Evolutionary conservation across 2,113 vertebrate genomes (phyloP), one percentile per base, ranked within the genome.

Genomic region (Shinisaurus crocodilurus): DNA sequence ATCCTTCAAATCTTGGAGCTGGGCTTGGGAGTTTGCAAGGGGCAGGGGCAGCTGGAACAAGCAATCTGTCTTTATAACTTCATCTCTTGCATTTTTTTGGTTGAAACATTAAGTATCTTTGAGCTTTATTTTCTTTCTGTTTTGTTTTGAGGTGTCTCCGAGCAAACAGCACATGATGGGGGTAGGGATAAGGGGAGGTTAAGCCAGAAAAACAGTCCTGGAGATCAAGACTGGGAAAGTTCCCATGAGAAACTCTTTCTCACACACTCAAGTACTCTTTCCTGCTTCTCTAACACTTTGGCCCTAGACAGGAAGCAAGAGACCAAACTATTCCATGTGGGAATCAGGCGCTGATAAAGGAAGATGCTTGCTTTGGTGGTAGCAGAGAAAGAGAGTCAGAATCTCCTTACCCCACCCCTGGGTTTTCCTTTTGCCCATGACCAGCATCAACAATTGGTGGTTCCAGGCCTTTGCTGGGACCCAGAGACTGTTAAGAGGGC

Each of bases 161-260:
- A 77, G 74, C 25, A 86, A 85, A 67, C 43, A 79, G 27, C 75
- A 20, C 37, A 48, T 32, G 60, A 65, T 50, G 43, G 1, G 67
- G 16, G 15, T 6, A 8, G 70, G 32, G 85, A n/a, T 29, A 3
- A 3, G 34, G 57, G 1, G 60, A 43, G 27, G 10, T 43, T 50
- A 54, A 79, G 74, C 25, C 72, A 77, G 63, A 43, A 50, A 85
- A 80, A 27, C 40, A 86, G 65, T 25, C 40, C 75, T 70, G 45
- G 75, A 86, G 82, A 88, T 90, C 83, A 60, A 86, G 75, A 27
- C 83, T 12, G 34, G 83, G 63, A 80, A 90, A 90, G 83, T 90
- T 90, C 89, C 89, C 89, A 90, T 9, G 89, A 90, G 89, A 90
- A 90, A 80, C 63, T 86, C 32, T 67, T 77, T 67, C 72, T 67